Evolutionary conservation across 1,140 invertebrate species (phyloP), one percentile per base, ranked within the genome.

Genomic region (Caerostris darwini): DNA sequence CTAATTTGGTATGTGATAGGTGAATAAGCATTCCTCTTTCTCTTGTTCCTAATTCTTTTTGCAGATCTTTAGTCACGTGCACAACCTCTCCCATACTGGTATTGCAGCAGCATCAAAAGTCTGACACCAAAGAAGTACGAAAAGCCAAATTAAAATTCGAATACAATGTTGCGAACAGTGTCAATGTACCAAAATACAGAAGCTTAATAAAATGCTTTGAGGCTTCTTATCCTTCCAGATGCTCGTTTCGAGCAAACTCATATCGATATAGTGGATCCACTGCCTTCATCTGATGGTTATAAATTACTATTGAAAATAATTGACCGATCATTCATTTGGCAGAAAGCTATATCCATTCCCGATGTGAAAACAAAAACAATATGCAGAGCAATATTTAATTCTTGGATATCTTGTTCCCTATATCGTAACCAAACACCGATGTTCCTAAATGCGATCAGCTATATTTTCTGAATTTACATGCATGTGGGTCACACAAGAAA

Each of bases 261-360:
- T 6, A 56, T 85, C 10, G 71, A 83, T 19, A 4, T 96, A 7
- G 96, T n/a, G 17, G 96, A 96, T 7, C 95, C 96, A n/a, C 94
- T 96, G 7, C 95, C 95, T 5, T 59, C 89, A 17, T 95, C 85
- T n/a, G 58, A 59, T 17, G 94, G 91, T 3, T 50, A 86, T 54
- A 92, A 34, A 0, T 95, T 95, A 53, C 0, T 77, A 10, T 94
- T 96, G 1, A 96, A 96, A 0, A 95, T 95, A 10, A 96, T 96
- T 7, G 96, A 96, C 90, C 89, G 96, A 4, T 96, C 95, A 92
- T 96, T 96, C 0, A 89, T 96, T 50, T 96, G 95, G 95, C 95
- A 95, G 0, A 96, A 96, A 95, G 95, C 96, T 0, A 94, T 95
- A 58, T 95, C 57, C n/a, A 77, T 96, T 7, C 50, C 81, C 6